Percentiles rank a stretch among this genome's conserved stretches.
phyloP scores from a whole-genome alignment of 2,797 vertebrate species.

The Cuculus canorus region DNA sequence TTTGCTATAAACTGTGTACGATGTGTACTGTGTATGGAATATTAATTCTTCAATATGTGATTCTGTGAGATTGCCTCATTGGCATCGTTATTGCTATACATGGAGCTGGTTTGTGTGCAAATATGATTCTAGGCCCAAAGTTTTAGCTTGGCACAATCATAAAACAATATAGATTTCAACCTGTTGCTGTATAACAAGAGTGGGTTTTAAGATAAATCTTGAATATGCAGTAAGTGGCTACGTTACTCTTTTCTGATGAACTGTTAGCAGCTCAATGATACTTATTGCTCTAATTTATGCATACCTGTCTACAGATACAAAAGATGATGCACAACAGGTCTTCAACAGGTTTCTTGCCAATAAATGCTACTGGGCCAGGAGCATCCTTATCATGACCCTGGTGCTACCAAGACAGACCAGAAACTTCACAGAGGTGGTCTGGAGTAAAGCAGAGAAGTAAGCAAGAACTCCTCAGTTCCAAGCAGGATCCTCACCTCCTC shows the following conservation, averaged over 20 bases:
- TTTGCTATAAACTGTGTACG: constrained; percentile 68
- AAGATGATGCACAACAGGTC: neutral
- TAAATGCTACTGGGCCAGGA: neutral
- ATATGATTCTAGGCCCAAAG: neutral
- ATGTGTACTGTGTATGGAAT: constrained; percentile 60
- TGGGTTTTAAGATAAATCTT: neutral
- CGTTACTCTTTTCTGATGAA: neutral
- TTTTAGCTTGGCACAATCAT: constrained; percentile 34
- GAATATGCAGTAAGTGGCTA: neutral
- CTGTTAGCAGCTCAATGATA: neutral
- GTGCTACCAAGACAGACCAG: neutral
- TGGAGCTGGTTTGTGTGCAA: constrained; percentile 53
- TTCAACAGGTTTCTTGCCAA: neutral
- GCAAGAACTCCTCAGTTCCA: neutral
- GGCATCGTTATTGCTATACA: constrained; percentile 19
- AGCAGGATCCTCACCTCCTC: neutral
- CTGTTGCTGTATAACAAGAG: neutral
- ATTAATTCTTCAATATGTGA: constrained; percentile 63
- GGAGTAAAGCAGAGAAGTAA: neutral
- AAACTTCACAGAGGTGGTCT: neutral
- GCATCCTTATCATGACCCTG: rapidly evolving
- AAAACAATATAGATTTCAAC: constrained; percentile 43
- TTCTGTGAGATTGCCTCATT: constrained; percentile 7
- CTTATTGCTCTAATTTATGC: neutral
- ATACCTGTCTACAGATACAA: neutral